phyloP scores from a whole-genome alignment of 1,140 invertebrate species.

The Chrysopa pallens region DNA sequence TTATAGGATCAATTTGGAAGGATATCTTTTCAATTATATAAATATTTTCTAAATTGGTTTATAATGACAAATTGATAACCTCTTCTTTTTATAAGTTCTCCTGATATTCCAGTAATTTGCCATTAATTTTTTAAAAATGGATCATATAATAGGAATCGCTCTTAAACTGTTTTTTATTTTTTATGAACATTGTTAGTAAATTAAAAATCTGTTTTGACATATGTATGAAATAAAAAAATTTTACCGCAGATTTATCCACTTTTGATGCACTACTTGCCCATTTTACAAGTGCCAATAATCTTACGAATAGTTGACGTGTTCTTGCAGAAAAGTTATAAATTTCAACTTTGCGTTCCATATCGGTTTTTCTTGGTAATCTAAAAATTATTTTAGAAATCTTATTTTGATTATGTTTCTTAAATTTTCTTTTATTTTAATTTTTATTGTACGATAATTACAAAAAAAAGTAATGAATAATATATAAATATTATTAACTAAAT shows the following conservation, averaged over 20 bases:
- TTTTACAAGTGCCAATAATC: slow-evolving; percentile 87
- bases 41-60: too few relatives aligned
- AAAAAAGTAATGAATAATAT: too few relatives aligned
- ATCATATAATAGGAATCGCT: too few relatives aligned
- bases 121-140: too few relatives aligned
- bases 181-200: background rate
- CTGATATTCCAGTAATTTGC: too few relatives aligned
- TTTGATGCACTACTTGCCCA: slow-evolving; percentile 94
- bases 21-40: too few relatives aligned
- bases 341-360: slow-evolving; percentile 96
- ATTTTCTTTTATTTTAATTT: background rate
- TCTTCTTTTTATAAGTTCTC: too few relatives aligned
- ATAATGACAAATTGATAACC: too few relatives aligned
- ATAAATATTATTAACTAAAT: too few relatives aligned
- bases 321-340: slow-evolving; percentile 92
- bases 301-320: slow-evolving; percentile 85
- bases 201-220: background rate
- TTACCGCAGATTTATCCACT: slow-evolving; percentile 90
- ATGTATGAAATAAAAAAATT: slow-evolving; percentile 11
- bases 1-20: too few relatives aligned
- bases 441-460: too few relatives aligned
- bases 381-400: slow-evolving; percentile 21
- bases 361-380: slow-evolving; percentile 87
- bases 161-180: background rate
- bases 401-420: background rate